phyloP scores from a whole-genome alignment of 2,113 vertebrate species.

The Dasyprocta punctata region DNA sequence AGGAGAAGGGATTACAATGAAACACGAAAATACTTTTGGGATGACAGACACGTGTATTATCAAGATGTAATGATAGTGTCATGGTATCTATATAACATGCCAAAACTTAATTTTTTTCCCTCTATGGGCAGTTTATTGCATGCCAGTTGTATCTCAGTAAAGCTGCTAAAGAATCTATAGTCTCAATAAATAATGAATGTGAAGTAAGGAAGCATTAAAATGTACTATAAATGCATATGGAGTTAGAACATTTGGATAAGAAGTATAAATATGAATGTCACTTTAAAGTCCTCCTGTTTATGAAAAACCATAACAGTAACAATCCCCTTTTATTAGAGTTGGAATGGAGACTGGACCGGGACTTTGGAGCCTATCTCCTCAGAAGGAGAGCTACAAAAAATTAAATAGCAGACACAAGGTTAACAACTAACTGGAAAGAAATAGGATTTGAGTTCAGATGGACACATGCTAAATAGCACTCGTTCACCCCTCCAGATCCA shows the following conservation, averaged over 20 bases:
- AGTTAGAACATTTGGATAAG: constrained; percentile 31
- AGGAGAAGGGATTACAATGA: not conserved
- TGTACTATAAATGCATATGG: not conserved
- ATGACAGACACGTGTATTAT: not conserved
- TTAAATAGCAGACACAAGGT: not conserved
- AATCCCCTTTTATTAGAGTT: not conserved
- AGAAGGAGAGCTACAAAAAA: not conserved
- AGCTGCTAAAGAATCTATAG: not conserved
- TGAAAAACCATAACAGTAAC: constrained; percentile 13
- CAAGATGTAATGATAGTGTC: not conserved
- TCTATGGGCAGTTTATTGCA: not conserved
- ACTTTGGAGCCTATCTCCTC: not conserved
- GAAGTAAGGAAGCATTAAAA: constrained; percentile 33
- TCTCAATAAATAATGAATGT: not conserved
- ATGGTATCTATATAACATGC: not conserved
- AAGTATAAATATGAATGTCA: not conserved
- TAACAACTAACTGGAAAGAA: not conserved
- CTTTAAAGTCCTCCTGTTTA: constrained; percentile 7
- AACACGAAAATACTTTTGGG: not conserved
- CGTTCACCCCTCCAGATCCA: not conserved
- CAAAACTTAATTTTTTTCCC: not conserved
- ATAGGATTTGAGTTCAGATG: not conserved
- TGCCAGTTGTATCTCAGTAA: constrained; percentile 6
- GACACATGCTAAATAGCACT: not conserved
- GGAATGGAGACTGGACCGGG: not conserved